Evolutionary conservation across 2,113 vertebrate genomes (phyloP), one percentile per base, ranked within the genome.

Genomic region (Boleophthalmus pectinirostris): DNA sequence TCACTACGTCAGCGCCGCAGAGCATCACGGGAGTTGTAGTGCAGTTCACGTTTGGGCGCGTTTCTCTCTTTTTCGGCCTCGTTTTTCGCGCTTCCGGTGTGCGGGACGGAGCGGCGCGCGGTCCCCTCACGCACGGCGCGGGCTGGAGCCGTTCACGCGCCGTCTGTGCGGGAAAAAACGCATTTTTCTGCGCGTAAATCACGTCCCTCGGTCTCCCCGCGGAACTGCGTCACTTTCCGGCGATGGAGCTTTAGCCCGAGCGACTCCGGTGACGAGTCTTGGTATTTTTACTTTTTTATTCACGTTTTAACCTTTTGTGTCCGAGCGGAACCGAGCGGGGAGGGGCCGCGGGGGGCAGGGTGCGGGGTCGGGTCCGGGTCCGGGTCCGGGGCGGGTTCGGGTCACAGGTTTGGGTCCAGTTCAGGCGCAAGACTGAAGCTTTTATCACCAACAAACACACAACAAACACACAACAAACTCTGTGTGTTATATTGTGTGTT

Each of bases 1-100:
- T 68, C 15, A 0, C 1, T 9, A 70, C 83, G 65, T 86, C 0
- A 11, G 0, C 3, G 5, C 1, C 57, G 49, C 73, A 74, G 49
- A 25, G 78, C 18, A 63, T 78, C 67, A 47, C 20, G 75, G 81
- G 76, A 25, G 0, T 14, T 21, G 23, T 10, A 43, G 14, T 21
- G n/a, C 38, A 13, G 12, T 1, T 1, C 10, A 1, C 3, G 43
- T 54, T 20, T 53, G 1, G 0, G 23, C 18, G 23, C 0, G 10
- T 25, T 46, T 7, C 14, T 49, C 54, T n/a, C 16, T 5, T 12
- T 38, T n/a, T 0, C 45, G 3, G 14, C 10, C 7, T 43, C 24
- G n/a, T 21, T 3, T 15, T 0, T n/a, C 0, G 5, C 21, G 23
- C 5, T 47, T 47, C 8, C 24, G 18, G 20, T n/a, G 10, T 11